Evolutionary conservation across 1,140 invertebrate genomes (phyloP), one percentile per base, ranked within the genome.

Genomic region (Drosophila athabasca): DNA sequence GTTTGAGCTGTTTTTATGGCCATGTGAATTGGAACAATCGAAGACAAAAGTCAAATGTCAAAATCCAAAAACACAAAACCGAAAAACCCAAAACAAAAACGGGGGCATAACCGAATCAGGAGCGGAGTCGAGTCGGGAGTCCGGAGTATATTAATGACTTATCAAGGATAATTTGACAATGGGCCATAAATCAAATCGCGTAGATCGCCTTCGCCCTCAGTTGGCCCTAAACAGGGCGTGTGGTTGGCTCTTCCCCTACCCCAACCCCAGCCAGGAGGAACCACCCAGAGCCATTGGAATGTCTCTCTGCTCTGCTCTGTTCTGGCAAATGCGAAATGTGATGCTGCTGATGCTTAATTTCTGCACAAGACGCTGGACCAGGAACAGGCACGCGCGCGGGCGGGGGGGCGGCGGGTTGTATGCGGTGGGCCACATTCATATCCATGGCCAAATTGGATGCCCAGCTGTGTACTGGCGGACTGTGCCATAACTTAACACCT

Each of bases 91-190:
- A 62, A 26, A 26, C 24, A 26, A 4, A 26, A 26, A 26, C 24
- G 24, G 24, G 5, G 5, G 24, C 24, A 26, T 26, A 26, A 53
- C 49, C 49, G 70, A 74, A 72, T 53, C 75, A 67, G 73, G 79
- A 59, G 75, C 39, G 53, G 8, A 45, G 13, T 4, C 39, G 15
- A 41, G 15, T 11, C 8, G 45, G 24, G 43, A 83, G 17, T 19
- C 17, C 17, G 17, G 17, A 19, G 88, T 77, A 83, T 88, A 88
- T 88, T 88, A 88, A 88, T 88, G 83, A 89, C 84, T 89, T 89
- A 89, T 89, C 84, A 89, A 89, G 84, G 84, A 89, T 89, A 89
- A 89, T 89, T 89, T 89, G 84, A 89, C 85, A 89, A 72, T 69
- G 77, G 76, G 85, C 74, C 73, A 89, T 89, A 89, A 89, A 89